These are phyloP conservation scores for Andrena marginata DNA, from an alignment of 2,888 invertebrate species.

Conservation along the genomic window DNA sequence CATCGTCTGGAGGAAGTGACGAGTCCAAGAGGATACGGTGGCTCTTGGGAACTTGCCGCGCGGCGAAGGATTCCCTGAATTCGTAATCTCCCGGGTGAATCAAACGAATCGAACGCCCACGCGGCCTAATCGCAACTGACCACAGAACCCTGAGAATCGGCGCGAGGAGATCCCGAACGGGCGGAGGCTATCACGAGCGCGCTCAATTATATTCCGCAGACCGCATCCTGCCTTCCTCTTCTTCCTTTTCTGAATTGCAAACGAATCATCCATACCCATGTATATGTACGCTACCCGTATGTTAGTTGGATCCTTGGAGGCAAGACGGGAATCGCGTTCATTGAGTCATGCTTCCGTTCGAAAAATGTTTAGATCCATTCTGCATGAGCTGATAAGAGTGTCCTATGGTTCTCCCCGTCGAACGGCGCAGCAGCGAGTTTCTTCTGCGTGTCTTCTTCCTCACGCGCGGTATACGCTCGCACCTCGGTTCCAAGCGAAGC, in stretches of 20 bases:
- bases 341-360: no score
- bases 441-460: no score
- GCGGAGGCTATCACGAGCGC: slow-evolving; percentile 70
- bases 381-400: no score
- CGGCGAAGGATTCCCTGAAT: slow-evolving; percentile 35
- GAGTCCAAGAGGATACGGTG: slow-evolving; percentile 30
- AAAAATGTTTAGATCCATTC: no score
- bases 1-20: slow-evolving; percentile 55
- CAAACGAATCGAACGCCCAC: slow-evolving; percentile 62
- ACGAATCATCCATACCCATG: neutral
- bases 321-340: no score
- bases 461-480: no score
- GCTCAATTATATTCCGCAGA: slow-evolving; percentile 60
- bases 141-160: slow-evolving; percentile 52
- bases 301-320: no score
- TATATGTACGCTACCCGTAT: neutral
- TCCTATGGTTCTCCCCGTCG: no score
- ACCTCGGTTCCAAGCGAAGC: no score
- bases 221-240: slow-evolving; percentile 61
- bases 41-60: slow-evolving; percentile 39
- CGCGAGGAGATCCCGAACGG: slow-evolving; percentile 41
- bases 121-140: slow-evolving; percentile 17
- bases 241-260: slow-evolving; percentile 9
- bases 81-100: slow-evolving; percentile 62
- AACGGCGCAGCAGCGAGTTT: no score